These are phyloP conservation scores for Papilio xuthus DNA, from an alignment of 1,140 invertebrate species.

Conservation along the genomic window DNA sequence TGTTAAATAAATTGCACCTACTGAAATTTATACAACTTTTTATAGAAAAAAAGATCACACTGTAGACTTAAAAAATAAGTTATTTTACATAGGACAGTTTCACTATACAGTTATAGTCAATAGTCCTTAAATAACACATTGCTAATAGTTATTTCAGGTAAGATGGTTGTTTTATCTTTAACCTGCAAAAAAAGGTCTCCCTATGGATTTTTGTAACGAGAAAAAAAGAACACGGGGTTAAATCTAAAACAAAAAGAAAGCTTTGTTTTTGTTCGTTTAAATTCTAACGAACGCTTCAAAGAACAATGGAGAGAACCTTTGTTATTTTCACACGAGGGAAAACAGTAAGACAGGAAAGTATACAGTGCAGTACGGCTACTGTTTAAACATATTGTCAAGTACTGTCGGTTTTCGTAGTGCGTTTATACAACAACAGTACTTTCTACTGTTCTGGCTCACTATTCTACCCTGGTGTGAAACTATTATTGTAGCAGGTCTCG, in stretches of 20 bases:
- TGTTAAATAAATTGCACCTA: too few relatives aligned
- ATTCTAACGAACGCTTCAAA: not conserved
- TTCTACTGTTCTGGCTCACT: not conserved
- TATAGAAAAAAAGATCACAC: too few relatives aligned
- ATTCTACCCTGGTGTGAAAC: not conserved
- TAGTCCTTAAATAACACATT: not conserved
- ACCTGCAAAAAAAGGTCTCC: not conserved
- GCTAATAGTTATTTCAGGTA: not conserved
- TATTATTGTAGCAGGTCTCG: not conserved
- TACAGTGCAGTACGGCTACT: not conserved
- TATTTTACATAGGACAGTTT: too few relatives aligned
- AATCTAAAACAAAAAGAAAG: constrained; percentile 21
- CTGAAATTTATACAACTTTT: too few relatives aligned
- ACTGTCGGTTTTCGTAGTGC: not conserved
- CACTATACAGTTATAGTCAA: too few relatives aligned
- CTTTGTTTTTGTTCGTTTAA: constrained; percentile 15
- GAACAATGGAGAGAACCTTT: constrained; percentile 17
- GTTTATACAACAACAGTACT: not conserved
- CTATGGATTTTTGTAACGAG: not conserved
- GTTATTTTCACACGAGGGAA: constrained; percentile 1
- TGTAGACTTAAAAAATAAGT: too few relatives aligned
- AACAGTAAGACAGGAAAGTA: not conserved
- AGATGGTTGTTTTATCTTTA: not conserved
- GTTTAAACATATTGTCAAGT: not conserved
- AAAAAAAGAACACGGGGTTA: constrained; percentile 15